Evolutionary conservation across 2,888 invertebrate species (phyloP).

Genomic region (Microdon myrmicae): DNA sequence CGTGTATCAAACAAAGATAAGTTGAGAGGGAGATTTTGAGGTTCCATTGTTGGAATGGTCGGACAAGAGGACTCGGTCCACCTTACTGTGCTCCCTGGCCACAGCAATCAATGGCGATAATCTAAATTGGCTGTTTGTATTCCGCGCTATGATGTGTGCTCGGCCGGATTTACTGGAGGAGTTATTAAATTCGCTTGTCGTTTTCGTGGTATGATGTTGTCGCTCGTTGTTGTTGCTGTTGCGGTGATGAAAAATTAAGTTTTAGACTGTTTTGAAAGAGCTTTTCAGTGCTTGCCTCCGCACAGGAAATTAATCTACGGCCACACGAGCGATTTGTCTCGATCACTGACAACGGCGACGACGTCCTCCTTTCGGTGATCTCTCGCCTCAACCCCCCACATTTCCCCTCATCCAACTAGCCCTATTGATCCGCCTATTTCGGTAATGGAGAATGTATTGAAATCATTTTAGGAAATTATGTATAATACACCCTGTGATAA

Average conservation of each 20-base stretch:
- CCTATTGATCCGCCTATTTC: conserved; percentile 29
- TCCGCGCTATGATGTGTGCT: conserved; percentile 43
- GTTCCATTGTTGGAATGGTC: conserved; percentile 27
- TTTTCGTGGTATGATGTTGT: conserved; percentile 28
- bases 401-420: not conserved
- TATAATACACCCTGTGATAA: conserved; percentile 29
- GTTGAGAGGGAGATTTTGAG: conserved; percentile 14
- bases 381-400: not conserved
- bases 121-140: conserved; percentile 51
- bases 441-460: conserved; percentile 39
- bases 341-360: conserved; percentile 18
- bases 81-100: not conserved
- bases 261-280: conserved; percentile 46
- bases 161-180: conserved; percentile 38
- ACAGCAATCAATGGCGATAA: conserved; percentile 43
- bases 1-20: not conserved
- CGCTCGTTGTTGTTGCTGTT: no score
- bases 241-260: conserved; percentile 48
- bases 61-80: conserved; percentile 17
- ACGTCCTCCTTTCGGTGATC: conserved; percentile 2
- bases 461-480: conserved; percentile 46
- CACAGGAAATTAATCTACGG: conserved; percentile 44
- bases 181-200: conserved; percentile 41
- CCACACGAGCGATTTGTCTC: conserved; percentile 49
- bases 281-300: conserved; percentile 42